Percentiles rank a stretch among this genome's conserved stretches.
These are phyloP conservation scores for Dendropsophus ebraccatus DNA, from an alignment of 2,113 vertebrate species.

Conservation along the genomic window DNA sequence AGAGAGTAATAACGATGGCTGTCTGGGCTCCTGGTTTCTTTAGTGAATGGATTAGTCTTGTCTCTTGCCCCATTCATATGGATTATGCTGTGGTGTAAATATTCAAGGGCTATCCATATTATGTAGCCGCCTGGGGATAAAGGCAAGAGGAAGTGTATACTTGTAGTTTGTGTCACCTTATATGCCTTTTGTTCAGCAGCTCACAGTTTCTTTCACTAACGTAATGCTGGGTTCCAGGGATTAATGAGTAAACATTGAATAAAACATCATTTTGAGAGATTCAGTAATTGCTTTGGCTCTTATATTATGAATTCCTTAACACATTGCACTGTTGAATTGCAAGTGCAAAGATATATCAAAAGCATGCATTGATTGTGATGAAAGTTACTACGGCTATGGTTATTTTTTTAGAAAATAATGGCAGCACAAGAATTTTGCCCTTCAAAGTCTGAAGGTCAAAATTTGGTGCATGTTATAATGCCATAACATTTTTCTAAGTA, in stretches of 20 bases:
- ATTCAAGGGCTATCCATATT: constrained; percentile 61
- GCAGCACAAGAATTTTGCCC: too few species aligned
- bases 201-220: constrained; percentile 48
- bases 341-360: not conserved
- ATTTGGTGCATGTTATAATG: too few species aligned
- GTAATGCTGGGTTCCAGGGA: constrained; percentile 32
- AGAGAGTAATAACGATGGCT: constrained; percentile 62
- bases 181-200: constrained; percentile 50
- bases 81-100: constrained; percentile 44
- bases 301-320: constrained; percentile 12
- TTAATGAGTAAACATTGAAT: constrained; percentile 37
- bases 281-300: not conserved
- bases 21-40: constrained; percentile 61
- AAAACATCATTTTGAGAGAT: not conserved
- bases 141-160: constrained; percentile 57
- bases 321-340: not conserved
- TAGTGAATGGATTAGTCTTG: constrained; percentile 65
- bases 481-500: too few species aligned
- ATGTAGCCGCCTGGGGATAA: constrained; percentile 61
- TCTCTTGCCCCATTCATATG: constrained; percentile 58
- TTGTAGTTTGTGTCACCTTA: constrained; percentile 57
- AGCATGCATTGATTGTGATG: not conserved
- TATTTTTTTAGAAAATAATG: not conserved
- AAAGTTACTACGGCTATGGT: not conserved
- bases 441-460: too few species aligned